Evolutionary conservation across 2,797 vertebrate species (phyloP).

Genomic region (Hyperoplus immaculatus): DNA sequence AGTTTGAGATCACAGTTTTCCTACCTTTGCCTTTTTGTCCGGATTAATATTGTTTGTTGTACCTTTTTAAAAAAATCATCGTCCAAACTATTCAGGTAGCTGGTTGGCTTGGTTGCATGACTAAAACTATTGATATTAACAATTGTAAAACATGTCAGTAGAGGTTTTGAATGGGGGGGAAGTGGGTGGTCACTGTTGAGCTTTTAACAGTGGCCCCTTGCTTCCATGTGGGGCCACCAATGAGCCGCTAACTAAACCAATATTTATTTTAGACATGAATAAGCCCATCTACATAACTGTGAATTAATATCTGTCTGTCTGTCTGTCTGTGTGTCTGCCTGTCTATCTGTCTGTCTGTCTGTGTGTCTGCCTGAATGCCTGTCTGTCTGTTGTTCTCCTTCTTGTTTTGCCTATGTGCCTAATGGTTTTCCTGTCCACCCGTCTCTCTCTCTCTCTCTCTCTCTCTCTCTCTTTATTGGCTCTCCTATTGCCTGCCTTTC

Average conservation of each 20-base stretch:
- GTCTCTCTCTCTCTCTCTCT: conserved; percentile 18
- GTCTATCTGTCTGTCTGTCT: conserved; percentile 2
- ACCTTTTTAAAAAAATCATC: too few species aligned
- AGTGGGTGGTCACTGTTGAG: not conserved
- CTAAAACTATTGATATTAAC: too few species aligned
- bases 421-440: conserved; percentile 12
- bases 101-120: too few species aligned
- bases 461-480: not conserved
- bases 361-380: not conserved
- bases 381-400: conserved; percentile 11
- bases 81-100: too few species aligned
- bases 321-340: not conserved
- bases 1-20: not conserved
- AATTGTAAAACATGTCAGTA: too few species aligned
- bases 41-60: too few species aligned
- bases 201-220: not conserved
- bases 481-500: conserved; percentile 28
- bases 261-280: conserved; percentile 7
- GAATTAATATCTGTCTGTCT: conserved; percentile 6
- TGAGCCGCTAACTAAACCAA: not conserved
- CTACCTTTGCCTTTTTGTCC: too few species aligned
- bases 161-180: too few species aligned
- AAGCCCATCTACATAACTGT: conserved; percentile 3
- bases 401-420: conserved; percentile 12
- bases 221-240: conserved; percentile 25